phyloP scores from a whole-genome alignment of 2,113 vertebrate genomes.

The Psettodes erumei region DNA sequence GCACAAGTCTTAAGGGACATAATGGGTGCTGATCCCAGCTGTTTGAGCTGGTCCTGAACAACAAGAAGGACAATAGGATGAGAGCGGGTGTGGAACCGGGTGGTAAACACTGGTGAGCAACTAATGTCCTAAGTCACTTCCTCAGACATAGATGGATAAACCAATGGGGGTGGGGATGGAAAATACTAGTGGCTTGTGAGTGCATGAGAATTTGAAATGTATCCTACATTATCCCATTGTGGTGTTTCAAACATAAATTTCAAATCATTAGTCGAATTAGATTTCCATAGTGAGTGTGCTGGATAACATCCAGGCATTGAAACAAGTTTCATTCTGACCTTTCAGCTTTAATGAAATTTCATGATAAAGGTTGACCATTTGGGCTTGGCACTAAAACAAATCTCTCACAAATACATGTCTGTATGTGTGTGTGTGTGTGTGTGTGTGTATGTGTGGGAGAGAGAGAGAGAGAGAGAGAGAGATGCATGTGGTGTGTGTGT shows the following conservation, averaged over 20 bases:
- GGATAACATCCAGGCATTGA: constrained; percentile 44
- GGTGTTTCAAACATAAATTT: not conserved
- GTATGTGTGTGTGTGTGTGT: constrained; percentile 41
- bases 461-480: too few relatives aligned
- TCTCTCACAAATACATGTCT: constrained; percentile 42
- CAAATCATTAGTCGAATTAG: not conserved
- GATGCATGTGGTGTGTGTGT: constrained; percentile 43
- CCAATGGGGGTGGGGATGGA: not conserved
- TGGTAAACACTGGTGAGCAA: constrained; percentile 41
- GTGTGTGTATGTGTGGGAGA: too few relatives aligned
- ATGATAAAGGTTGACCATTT: constrained; percentile 72
- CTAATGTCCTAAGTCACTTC: constrained; percentile 26
- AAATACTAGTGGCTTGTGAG: not conserved
- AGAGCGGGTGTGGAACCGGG: constrained; percentile 55
- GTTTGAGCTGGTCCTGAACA: constrained; percentile 56
- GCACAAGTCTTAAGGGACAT: constrained; percentile 67
- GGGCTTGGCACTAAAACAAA: constrained; percentile 61
- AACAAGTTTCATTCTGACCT: constrained; percentile 74
- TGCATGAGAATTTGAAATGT: too few relatives aligned
- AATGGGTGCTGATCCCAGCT: constrained; percentile 69
- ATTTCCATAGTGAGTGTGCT: constrained; percentile 8
- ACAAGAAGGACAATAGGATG: constrained; percentile 59
- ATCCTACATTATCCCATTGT: not conserved
- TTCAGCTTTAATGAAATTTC: constrained; percentile 79
- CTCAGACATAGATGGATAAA: constrained; percentile 10